Conservation (phyloP, 2,888 invertebrate genomes). For the Lithophane semibrunnea region DNA sequence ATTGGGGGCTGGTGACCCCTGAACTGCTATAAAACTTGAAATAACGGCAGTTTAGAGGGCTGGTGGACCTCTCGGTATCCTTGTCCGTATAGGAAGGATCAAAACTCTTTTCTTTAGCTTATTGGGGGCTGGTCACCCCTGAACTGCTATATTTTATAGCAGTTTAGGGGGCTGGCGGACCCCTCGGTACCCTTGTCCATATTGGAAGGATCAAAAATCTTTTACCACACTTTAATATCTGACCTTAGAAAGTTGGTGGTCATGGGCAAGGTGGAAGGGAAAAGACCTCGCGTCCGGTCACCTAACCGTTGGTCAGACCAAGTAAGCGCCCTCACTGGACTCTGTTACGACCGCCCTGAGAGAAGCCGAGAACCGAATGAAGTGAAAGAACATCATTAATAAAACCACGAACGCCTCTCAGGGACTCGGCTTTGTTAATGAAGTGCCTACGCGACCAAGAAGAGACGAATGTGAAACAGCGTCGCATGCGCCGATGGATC, state of each 20-base stretch:
- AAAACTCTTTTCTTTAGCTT: too few species aligned
- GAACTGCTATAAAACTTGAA: too few species aligned
- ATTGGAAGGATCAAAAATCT: not conserved
- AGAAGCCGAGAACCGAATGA: not conserved
- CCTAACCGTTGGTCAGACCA: not conserved
- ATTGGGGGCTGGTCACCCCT: too few species aligned
- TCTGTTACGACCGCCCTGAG: not conserved
- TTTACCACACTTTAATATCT: not conserved
- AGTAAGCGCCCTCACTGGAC: not conserved
- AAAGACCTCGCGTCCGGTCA: not conserved
- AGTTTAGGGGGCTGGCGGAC: too few species aligned
- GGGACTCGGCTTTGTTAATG: not conserved
- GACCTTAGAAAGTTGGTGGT: not conserved
- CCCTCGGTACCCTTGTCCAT: too few species aligned
- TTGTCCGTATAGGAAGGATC: too few species aligned
- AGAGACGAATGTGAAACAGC: not conserved
- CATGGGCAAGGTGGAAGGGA: not conserved
- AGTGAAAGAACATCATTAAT: not conserved
- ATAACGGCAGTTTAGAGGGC: too few species aligned
- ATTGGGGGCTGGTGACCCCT: too few species aligned
- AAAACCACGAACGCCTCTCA: not conserved
- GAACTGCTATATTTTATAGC: too few species aligned
- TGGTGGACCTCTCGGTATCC: too few species aligned
- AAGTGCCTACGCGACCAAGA: not conserved
- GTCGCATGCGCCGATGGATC: not conserved